These are phyloP conservation scores for Chalcis sispes DNA, from an alignment of 2,888 invertebrate species.

Conservation along the genomic window DNA sequence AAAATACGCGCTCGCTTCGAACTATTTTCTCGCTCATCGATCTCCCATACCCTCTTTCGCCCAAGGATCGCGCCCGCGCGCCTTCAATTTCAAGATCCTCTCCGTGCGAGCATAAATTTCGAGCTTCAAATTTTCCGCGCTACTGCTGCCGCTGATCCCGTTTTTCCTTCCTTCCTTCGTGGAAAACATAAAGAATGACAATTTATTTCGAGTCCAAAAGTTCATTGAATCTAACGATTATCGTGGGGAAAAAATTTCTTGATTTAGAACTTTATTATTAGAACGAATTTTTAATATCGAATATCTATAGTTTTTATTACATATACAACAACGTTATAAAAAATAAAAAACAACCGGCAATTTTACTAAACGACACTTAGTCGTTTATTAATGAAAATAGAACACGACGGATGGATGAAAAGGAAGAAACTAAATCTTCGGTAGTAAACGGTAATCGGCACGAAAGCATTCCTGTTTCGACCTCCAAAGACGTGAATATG, in stretches of 20 bases:
- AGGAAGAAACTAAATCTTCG: constrained; percentile 25
- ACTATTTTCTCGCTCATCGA: constrained; percentile 52
- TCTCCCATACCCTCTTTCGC: too few species aligned
- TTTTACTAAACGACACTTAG: too few species aligned
- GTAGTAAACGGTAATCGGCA: constrained; percentile 31
- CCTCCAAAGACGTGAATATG: constrained; percentile 52
- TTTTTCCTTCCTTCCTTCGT: not conserved
- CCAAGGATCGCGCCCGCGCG: constrained; percentile 24
- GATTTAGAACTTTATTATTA: not conserved
- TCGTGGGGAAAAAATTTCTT: too few species aligned
- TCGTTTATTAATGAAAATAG: too few species aligned
- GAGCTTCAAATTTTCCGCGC: constrained; percentile 20
- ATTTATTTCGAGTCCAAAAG: constrained; percentile 7
- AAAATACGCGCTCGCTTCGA: constrained; percentile 44
- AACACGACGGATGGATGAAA: too few species aligned
- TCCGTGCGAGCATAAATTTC: constrained; percentile 32
- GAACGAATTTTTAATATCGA: not conserved
- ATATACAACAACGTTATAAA: not conserved
- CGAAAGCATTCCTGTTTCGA: constrained; percentile 14
- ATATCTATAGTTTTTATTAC: not conserved
- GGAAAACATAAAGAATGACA: not conserved
- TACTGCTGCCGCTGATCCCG: not conserved
- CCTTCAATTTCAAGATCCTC: constrained; percentile 47
- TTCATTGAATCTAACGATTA: not conserved
- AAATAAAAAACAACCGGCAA: not conserved